Percentiles rank a stretch among this genome's conserved stretches.
These are phyloP conservation scores for Nothocercus nigrocapillus DNA, from an alignment of 2,113 vertebrate species.

Conservation along the genomic window DNA sequence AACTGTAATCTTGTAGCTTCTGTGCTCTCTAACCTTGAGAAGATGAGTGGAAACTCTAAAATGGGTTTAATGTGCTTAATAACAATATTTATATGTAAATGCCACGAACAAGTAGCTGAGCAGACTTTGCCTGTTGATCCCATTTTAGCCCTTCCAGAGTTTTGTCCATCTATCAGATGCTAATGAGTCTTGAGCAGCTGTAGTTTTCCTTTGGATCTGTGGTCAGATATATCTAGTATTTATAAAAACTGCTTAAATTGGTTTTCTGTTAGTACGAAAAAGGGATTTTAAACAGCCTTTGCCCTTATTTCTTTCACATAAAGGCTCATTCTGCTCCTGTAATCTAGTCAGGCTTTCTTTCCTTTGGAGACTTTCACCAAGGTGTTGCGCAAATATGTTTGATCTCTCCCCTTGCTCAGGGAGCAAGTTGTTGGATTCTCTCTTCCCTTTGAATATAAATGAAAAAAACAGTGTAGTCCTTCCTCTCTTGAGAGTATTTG, in stretches of 20 bases:
- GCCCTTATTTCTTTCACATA: neutral
- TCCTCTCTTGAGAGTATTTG: neutral
- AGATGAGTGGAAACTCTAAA: neutral
- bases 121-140: neutral
- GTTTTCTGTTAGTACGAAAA: neutral
- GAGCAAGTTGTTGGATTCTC: neutral
- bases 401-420: neutral
- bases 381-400: neutral
- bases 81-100: neutral
- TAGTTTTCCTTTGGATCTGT: no score
- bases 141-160: neutral
- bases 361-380: neutral
- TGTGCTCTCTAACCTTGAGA: neutral
- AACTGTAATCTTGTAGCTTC: neutral
- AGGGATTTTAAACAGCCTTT: neutral
- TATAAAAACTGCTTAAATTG: neutral
- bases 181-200: neutral
- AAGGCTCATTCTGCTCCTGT: neutral
- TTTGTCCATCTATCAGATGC: neutral
- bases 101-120: neutral
- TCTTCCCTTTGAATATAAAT: neutral
- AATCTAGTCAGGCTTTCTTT: neutral
- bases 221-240: neutral
- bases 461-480: neutral
- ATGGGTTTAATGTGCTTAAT: neutral